Evolutionary conservation across 1,140 invertebrate genomes (phyloP).

Genomic region (Drosophila obscura): DNA sequence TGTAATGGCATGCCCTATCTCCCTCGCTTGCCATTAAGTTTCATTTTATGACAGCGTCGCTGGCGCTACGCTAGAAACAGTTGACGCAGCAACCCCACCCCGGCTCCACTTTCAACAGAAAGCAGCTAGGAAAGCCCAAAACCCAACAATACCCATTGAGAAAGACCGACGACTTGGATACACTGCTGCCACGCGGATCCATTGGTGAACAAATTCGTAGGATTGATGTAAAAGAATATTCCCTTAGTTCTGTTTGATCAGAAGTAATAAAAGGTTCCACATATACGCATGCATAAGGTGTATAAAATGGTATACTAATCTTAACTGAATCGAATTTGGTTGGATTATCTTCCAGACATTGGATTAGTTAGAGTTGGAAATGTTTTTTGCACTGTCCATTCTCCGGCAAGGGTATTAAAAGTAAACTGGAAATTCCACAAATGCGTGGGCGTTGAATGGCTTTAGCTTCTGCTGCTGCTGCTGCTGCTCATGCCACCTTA

Average conservation of each 20-base stretch:
- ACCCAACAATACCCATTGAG: background rate
- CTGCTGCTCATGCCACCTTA: background rate
- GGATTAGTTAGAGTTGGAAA: too few relatives aligned
- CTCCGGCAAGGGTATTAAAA: background rate
- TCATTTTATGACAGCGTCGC: conserved; percentile 76
- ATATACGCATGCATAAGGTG: too few relatives aligned
- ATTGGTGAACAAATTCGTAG: too few relatives aligned
- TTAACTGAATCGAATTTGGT: too few relatives aligned
- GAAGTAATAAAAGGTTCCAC: background rate
- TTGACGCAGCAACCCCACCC: conserved; percentile 63
- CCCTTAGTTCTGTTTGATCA: too few relatives aligned
- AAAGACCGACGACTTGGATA: too few relatives aligned
- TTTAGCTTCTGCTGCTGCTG: conserved; percentile 14
- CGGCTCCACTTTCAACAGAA: conserved; percentile 66
- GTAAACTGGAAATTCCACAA: conserved; percentile 48
- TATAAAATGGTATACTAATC: too few relatives aligned
- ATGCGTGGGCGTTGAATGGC: conserved; percentile 50
- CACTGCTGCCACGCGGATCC: too few relatives aligned
- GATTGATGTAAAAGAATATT: too few relatives aligned
- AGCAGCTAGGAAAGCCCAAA: conserved; percentile 21
- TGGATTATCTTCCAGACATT: too few relatives aligned
- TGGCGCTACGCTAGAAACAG: conserved; percentile 63
- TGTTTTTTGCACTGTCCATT: too few relatives aligned
- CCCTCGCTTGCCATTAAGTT: conserved; percentile 70
- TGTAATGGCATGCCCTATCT: conserved; percentile 16